A percentile compares a stretch with the other conserved stretches of the same genome.
These are phyloP conservation scores for Nasonia oneida DNA, from an alignment of 2,888 invertebrate species.

Conservation along the genomic window DNA sequence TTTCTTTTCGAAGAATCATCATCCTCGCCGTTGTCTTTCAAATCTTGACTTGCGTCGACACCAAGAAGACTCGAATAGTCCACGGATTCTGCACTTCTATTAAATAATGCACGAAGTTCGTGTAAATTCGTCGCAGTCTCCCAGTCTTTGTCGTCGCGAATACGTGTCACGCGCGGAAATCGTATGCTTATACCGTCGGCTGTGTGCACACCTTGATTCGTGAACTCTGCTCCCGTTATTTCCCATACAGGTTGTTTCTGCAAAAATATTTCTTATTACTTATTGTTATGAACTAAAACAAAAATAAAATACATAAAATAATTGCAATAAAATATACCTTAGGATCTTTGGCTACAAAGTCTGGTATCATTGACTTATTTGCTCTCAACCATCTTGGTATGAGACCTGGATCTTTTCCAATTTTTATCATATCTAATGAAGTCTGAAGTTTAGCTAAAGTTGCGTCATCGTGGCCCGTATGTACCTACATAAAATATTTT, in stretches of 20 bases:
- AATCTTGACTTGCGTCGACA: neutral
- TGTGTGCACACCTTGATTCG: slow-evolving; percentile 91
- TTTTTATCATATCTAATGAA: slow-evolving; percentile 87
- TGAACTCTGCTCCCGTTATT: slow-evolving; percentile 92
- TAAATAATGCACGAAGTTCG: slow-evolving; percentile 86
- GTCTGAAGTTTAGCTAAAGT: slow-evolving; percentile 88
- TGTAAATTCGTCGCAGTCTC: slow-evolving; percentile 89
- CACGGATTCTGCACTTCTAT: slow-evolving; percentile 78
- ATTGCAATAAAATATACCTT: slow-evolving; percentile 78
- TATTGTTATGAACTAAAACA: neutral
- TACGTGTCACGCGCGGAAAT: slow-evolving; percentile 92
- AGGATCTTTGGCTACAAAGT: slow-evolving; percentile 92
- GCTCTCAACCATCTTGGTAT: slow-evolving; percentile 91
- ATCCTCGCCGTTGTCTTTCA: neutral
- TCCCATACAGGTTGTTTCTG: slow-evolving; percentile 94
- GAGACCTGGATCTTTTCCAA: slow-evolving; percentile 85
- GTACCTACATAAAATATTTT: slow-evolving; percentile 79
- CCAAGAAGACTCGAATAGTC: slow-evolving; percentile 71
- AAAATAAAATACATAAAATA: neutral
- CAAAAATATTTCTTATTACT: neutral
- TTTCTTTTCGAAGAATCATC: neutral
- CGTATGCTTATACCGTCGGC: slow-evolving; percentile 96
- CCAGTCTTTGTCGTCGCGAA: slow-evolving; percentile 93
- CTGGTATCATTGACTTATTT: slow-evolving; percentile 91
- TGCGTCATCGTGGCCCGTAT: slow-evolving; percentile 93